A percentile compares a stretch with the other conserved stretches of the same genome.
Evolutionary conservation across 2,113 vertebrate species (phyloP).

Genomic region (Hippocampus zosterae): DNA sequence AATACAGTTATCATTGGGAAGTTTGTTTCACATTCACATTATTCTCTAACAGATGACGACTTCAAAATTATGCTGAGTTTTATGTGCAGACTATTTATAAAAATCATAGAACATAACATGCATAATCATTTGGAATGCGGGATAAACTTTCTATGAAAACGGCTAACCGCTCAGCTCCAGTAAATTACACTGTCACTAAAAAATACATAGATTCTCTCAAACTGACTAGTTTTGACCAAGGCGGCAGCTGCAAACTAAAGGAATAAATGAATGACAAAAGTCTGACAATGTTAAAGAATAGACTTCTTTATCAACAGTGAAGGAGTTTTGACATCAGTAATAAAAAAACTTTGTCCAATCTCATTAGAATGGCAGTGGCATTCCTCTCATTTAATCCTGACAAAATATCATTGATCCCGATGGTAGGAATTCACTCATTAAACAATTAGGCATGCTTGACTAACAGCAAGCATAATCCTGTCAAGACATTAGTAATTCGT

Average conservation of each 20-base stretch:
- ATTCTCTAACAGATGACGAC: too few relatives aligned
- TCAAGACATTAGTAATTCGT: constrained; percentile 50
- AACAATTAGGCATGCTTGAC: constrained; percentile 28
- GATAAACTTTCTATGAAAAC: not conserved
- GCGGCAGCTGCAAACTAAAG: constrained; percentile 1
- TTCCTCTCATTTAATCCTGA: constrained; percentile 48
- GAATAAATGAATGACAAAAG: not conserved
- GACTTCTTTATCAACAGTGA: not conserved
- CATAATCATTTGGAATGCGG: too few relatives aligned
- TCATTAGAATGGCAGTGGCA: constrained; percentile 43
- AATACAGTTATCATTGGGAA: too few relatives aligned
- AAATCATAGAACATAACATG: too few relatives aligned
- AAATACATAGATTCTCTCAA: not conserved
- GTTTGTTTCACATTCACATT: too few relatives aligned
- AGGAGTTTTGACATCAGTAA: constrained; percentile 18
- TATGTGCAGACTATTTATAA: too few relatives aligned
- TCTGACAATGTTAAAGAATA: not conserved
- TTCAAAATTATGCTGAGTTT: too few relatives aligned
- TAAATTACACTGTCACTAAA: not conserved
- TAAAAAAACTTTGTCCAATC: constrained; percentile 35
- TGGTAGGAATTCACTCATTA: constrained; percentile 1
- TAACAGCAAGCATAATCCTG: constrained; percentile 50
- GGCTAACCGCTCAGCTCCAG: not conserved
- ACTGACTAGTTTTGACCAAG: not conserved
- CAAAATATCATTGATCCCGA: constrained; percentile 20